A percentile compares a stretch with the other conserved stretches of the same genome.
phyloP scores from a whole-genome alignment of 2,888 invertebrate genomes.

The Eupithecia abbreviata region DNA sequence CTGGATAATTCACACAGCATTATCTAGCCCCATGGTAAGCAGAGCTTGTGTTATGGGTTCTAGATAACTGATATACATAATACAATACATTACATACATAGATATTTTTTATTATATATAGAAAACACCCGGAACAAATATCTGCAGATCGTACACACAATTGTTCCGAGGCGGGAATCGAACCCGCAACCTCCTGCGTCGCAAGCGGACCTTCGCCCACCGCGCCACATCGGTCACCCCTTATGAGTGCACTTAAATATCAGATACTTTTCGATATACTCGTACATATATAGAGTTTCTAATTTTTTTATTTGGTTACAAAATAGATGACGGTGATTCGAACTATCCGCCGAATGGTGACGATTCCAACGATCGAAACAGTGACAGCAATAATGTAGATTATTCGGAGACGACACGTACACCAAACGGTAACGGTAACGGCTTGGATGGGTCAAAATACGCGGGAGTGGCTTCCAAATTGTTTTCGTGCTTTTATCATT shows the following conservation, averaged over 20 bases:
- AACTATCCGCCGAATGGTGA: constrained; percentile 6
- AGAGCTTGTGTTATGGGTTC: too few species aligned
- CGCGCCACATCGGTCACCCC: background rate
- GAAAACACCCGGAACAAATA: too few species aligned
- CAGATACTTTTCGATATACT: background rate
- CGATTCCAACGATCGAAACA: background rate
- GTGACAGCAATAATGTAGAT: constrained; percentile 52
- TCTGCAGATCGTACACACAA: too few species aligned
- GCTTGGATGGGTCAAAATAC: background rate
- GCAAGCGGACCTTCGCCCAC: too few species aligned
- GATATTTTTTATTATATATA: too few species aligned
- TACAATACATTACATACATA: too few species aligned
- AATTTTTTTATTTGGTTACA: background rate
- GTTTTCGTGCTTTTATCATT: background rate
- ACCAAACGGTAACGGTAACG: constrained; percentile 29
- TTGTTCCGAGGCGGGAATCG: too few species aligned
- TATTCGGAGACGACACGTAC: constrained; percentile 22
- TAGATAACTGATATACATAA: too few species aligned
- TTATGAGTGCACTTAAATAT: background rate
- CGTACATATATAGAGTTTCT: background rate
- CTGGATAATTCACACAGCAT: too few species aligned
- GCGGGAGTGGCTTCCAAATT: background rate
- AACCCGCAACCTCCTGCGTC: too few species aligned
- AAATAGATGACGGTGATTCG: constrained; percentile 22
- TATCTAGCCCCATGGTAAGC: too few species aligned